Conservation (phyloP, 2,797 vertebrate species). For the Myripristis jacobus region DNA sequence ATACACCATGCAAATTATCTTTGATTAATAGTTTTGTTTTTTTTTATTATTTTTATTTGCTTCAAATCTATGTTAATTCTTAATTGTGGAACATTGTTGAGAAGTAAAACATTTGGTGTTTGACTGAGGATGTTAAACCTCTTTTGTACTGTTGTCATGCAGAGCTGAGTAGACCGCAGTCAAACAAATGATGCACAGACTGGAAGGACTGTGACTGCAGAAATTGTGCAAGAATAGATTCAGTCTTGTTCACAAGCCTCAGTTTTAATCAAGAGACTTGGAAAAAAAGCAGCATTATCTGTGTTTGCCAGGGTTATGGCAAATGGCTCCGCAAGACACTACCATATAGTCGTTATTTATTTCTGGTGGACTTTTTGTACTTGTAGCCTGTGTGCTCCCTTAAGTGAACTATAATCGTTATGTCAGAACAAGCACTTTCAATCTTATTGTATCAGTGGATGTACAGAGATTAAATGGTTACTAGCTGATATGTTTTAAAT, state of each 20-base stretch:
- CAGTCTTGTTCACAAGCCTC: constrained; percentile 16
- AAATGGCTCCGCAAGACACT: constrained; percentile 46
- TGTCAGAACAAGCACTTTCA: constrained; percentile 6
- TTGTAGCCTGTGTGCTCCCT: constrained; percentile 52
- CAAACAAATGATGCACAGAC: constrained; percentile 14
- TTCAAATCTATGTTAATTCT: constrained; percentile 43
- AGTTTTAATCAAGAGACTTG: constrained; percentile 27
- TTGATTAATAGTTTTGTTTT: constrained; percentile 50
- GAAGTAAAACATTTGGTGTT: constrained; percentile 15
- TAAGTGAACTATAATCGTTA: constrained; percentile 29
- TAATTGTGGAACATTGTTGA: constrained; percentile 3
- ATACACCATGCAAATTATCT: constrained; percentile 78
- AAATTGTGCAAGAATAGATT: constrained; percentile 33
- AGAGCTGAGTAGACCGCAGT: constrained; percentile 31
- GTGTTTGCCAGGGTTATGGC: constrained; percentile 23
- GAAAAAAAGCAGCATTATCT: constrained; percentile 19
- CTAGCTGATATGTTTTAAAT: constrained; percentile 48
- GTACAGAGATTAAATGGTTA: constrained; percentile 17
- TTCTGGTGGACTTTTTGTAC: constrained; percentile 37
- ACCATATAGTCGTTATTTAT: constrained; percentile 2
- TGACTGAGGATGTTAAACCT: background rate
- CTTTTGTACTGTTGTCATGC: constrained; percentile 35
- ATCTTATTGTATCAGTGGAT: constrained; percentile 31
- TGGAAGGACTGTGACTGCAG: constrained; percentile 15
- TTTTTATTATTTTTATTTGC: constrained; percentile 46